phyloP scores from a whole-genome alignment of 2,797 vertebrate species.

The Gobio occitaniae region DNA sequence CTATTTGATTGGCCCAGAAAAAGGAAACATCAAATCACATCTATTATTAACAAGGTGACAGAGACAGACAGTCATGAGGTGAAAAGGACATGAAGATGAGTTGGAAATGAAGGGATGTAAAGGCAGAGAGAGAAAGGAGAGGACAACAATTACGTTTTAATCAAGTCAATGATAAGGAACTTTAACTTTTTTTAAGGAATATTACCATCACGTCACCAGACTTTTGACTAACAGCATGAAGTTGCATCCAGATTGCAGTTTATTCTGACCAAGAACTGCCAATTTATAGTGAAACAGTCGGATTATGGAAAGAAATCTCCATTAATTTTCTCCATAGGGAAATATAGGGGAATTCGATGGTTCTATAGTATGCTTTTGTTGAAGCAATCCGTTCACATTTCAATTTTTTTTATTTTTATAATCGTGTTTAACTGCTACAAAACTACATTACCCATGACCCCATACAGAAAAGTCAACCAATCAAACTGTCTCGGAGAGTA shows the following conservation, averaged over 20 bases:
- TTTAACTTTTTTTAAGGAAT: not conserved
- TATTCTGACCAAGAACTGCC: not conserved
- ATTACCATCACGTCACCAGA: not conserved
- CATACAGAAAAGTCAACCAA: too few species aligned
- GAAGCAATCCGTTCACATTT: not conserved
- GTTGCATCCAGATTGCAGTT: not conserved
- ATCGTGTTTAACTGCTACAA: not conserved
- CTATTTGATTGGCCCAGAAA: conserved; percentile 52
- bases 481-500: too few species aligned
- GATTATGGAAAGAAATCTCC: not conserved
- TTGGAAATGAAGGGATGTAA: not conserved
- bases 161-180: not conserved
- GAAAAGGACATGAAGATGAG: not conserved
- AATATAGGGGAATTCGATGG: not conserved
- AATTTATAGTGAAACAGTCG: not conserved
- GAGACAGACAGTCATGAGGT: conserved; percentile 30
- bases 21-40: conserved; percentile 51
- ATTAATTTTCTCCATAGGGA: not conserved
- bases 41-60: conserved; percentile 54
- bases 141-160: not conserved
- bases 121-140: not conserved
- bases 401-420: not conserved
- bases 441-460: not conserved
- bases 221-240: not conserved
- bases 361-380: not conserved